A percentile compares a stretch with the other conserved stretches of the same genome.
Conservation (phyloP, 1,140 invertebrate genomes). For the Caenorhabditis tropicalis region DNA sequence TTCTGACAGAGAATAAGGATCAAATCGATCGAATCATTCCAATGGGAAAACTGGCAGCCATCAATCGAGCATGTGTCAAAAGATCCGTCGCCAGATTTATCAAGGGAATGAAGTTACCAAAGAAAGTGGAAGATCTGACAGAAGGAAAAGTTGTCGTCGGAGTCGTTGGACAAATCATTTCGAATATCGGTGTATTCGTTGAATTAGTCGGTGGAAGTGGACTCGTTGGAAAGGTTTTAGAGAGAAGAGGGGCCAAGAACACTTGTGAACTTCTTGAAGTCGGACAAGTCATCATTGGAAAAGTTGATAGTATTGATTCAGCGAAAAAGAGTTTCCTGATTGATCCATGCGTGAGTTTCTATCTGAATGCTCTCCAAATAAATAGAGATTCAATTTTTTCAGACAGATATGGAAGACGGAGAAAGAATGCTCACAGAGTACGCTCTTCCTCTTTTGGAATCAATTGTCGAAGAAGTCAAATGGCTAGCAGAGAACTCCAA, state of each 20-base stretch:
- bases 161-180: constrained; percentile 13
- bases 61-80: constrained; percentile 12
- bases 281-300: constrained; percentile 14
- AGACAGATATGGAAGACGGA: neutral
- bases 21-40: neutral
- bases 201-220: constrained; percentile 24
- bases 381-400: too few species aligned
- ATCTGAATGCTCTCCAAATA: too few species aligned
- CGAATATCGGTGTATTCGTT: constrained; percentile 1
- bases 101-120: neutral
- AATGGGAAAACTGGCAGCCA: constrained; percentile 22
- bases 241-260: constrained; percentile 4
- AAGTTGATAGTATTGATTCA: neutral
- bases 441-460: neutral
- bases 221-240: constrained; percentile 22
- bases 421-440: neutral
- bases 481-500: constrained; percentile 25
- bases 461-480: constrained; percentile 16
- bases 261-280: neutral
- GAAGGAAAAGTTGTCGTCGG: neutral
- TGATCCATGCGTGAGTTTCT: constrained; percentile 31
- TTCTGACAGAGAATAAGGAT: neutral
- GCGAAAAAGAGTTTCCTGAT: constrained; percentile 10
- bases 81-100: neutral
- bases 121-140: constrained; percentile 4